Conservation (phyloP, 2,888 invertebrate species). For the Cephus sareptanus region DNA sequence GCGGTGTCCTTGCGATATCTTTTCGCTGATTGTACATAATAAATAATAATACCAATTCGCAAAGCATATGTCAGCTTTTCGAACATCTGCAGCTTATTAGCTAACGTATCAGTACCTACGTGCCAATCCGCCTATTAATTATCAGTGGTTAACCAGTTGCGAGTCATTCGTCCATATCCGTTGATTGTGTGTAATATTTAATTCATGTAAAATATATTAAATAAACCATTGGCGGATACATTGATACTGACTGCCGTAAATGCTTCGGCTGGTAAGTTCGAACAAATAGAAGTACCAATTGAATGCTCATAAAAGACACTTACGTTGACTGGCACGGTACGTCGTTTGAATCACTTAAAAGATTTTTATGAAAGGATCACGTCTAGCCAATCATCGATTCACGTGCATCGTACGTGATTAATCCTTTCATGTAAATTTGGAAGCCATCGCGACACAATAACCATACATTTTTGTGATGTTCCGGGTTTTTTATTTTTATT, state of each 20-base stretch:
- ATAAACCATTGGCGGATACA: not conserved
- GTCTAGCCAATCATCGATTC: not conserved
- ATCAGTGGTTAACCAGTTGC: not conserved
- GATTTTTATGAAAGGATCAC: conserved; percentile 1
- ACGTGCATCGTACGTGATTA: not conserved
- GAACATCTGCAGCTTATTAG: conserved; percentile 15
- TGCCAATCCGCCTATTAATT: not conserved
- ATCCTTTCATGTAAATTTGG: not conserved
- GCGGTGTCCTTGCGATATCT: not conserved
- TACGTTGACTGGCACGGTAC: not conserved
- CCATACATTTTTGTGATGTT: not conserved
- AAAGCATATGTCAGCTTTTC: conserved; percentile 28
- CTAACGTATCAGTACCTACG: not conserved
- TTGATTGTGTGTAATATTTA: not conserved
- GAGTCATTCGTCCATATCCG: not conserved
- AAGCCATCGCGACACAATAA: not conserved
- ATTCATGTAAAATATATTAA: not conserved
- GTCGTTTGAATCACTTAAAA: not conserved
- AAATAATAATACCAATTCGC: conserved; percentile 20
- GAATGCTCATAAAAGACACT: not conserved
- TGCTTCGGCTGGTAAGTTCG: not conserved
- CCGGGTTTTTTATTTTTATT: not conserved
- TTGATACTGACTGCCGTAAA: not conserved
- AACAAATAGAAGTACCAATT: not conserved
- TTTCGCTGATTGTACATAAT: conserved; percentile 25